A percentile compares a stretch with the other conserved stretches of the same genome.
Conservation (phyloP, 2,113 vertebrate species). For the Taurulus bubalis region DNA sequence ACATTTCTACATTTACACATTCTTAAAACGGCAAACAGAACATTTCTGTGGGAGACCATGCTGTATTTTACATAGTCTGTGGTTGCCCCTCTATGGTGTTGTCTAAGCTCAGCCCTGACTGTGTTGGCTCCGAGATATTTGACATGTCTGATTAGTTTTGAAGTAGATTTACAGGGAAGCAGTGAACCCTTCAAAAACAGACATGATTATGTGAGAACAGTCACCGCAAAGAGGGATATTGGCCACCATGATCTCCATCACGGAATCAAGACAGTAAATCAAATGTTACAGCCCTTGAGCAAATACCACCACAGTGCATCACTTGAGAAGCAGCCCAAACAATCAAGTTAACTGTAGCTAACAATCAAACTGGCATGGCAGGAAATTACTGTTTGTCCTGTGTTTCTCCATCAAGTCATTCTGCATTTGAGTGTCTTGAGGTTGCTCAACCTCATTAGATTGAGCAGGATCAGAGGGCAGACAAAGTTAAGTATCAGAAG, state of each 20-base stretch:
- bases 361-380: constrained; percentile 28
- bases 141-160: constrained; percentile 74
- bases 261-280: constrained; percentile 62
- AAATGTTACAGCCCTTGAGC: constrained; percentile 42
- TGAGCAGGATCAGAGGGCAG: constrained; percentile 35
- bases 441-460: constrained; percentile 48
- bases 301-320: constrained; percentile 50
- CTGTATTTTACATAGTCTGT: constrained; percentile 78
- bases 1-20: constrained; percentile 81
- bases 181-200: constrained; percentile 60
- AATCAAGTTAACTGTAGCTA: constrained; percentile 5
- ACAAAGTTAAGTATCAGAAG: constrained; percentile 56
- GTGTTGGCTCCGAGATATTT: constrained; percentile 61
- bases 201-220: constrained; percentile 67
- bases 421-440: neutral
- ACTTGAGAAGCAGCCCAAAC: constrained; percentile 42
- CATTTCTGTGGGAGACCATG: constrained; percentile 80
- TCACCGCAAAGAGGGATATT: constrained; percentile 66
- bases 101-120: constrained; percentile 64
- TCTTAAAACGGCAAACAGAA: constrained; percentile 79
- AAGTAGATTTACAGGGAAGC: constrained; percentile 64
- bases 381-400: constrained; percentile 9
- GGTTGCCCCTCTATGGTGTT: constrained; percentile 75
- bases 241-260: constrained; percentile 52
- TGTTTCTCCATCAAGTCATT: constrained; percentile 19